These are phyloP conservation scores for Leucosticte australis DNA, from an alignment of 2,113 vertebrate genomes.

Conservation along the genomic window DNA sequence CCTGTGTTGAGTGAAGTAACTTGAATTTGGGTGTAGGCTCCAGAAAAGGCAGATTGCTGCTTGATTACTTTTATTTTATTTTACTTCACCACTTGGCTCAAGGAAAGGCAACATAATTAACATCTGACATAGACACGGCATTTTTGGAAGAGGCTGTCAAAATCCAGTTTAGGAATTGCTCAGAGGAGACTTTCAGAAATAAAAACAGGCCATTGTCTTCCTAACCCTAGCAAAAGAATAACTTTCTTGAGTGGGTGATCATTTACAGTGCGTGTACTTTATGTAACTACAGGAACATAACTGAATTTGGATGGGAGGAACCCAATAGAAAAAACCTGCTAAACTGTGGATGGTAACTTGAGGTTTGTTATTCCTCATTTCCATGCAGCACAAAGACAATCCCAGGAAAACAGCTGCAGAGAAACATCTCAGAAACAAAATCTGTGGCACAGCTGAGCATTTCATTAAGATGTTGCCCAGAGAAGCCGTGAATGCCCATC, in stretches of 20 bases:
- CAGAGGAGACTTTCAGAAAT: not conserved
- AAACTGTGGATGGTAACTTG: not conserved
- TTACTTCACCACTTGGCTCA: not conserved
- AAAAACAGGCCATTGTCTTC: not conserved
- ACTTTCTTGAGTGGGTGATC: not conserved
- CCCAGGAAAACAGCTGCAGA: not conserved
- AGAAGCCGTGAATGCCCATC: not conserved
- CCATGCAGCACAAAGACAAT: not conserved
- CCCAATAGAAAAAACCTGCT: not conserved
- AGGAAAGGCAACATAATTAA: not conserved
- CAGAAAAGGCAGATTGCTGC: not conserved
- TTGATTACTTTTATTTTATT: not conserved
- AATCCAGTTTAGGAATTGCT: not conserved
- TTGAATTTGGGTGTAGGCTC: not conserved
- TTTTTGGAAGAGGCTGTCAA: not conserved
- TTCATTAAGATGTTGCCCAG: not conserved
- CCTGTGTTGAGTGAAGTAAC: not conserved
- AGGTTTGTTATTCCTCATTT: not conserved
- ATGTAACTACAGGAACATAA: not conserved
- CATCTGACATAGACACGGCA: accelerated
- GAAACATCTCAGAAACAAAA: not conserved
- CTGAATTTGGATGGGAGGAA: not conserved
- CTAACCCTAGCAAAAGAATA: not conserved
- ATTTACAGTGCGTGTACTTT: not conserved
- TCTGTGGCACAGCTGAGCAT: not conserved